Evolutionary conservation across 2,113 vertebrate genomes (phyloP).

Genomic region (Thalassarche chlororhynchos): DNA sequence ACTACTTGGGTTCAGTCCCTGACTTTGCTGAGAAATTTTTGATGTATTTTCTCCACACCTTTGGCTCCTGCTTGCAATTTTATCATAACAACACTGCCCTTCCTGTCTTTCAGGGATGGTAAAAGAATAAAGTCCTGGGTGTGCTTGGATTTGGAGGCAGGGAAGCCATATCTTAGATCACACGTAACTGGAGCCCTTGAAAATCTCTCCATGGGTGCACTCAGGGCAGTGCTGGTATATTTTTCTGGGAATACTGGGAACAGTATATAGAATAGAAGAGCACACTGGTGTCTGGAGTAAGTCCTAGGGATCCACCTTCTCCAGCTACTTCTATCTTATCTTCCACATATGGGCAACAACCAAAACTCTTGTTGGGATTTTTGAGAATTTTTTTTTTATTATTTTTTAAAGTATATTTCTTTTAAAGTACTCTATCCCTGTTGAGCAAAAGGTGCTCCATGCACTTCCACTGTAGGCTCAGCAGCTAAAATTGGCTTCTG

Average conservation of each 20-base stretch:
- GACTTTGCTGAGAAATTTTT: background rate
- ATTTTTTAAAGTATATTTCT: background rate
- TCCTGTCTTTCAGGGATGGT: background rate
- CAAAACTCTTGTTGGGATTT: background rate
- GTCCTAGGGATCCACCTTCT: background rate
- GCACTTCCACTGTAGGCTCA: background rate
- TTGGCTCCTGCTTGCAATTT: background rate
- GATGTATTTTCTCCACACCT: background rate
- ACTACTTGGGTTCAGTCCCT: background rate
- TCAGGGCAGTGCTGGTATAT: accelerated
- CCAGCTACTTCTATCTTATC: background rate
- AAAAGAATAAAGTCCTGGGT: background rate
- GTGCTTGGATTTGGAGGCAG: background rate
- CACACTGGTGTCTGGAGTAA: background rate
- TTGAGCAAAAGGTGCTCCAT: background rate
- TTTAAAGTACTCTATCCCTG: background rate
- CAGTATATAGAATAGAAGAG: background rate
- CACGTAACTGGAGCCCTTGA: background rate
- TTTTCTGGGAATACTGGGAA: background rate
- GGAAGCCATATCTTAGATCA: background rate
- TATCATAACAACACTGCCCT: background rate
- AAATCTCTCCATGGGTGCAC: background rate
- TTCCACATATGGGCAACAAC: background rate
- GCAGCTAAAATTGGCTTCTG: background rate
- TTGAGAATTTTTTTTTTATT: background rate